A percentile compares a stretch with the other conserved stretches of the same genome.
Conservation (phyloP, 2,113 vertebrate species). For the Ochotona princeps region DNA sequence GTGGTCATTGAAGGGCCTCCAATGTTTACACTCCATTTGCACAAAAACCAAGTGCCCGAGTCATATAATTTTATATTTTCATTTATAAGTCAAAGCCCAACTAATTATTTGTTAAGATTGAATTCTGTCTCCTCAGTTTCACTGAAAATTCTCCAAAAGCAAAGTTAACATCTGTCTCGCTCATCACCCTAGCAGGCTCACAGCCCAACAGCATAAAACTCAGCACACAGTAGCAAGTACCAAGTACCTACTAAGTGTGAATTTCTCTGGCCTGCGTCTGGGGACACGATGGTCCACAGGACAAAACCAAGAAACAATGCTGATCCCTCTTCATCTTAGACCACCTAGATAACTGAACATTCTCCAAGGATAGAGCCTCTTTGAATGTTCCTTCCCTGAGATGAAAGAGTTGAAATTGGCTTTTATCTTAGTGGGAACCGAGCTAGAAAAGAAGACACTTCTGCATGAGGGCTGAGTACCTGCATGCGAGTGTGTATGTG, state of each 20-base stretch:
- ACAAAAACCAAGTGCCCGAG: background rate
- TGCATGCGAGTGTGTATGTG: background rate
- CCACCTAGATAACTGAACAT: background rate
- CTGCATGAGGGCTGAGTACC: background rate
- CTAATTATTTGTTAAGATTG: background rate
- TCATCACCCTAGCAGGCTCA: background rate
- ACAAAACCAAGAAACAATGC: background rate
- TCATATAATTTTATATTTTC: background rate
- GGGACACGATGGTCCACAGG: background rate
- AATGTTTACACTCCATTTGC: background rate
- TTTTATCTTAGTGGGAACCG: constrained; percentile 19
- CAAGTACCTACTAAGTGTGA: background rate
- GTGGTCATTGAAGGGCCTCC: background rate
- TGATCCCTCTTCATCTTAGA: background rate
- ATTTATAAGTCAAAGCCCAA: background rate
- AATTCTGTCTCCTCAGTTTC: background rate
- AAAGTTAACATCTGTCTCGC: background rate
- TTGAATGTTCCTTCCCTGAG: background rate
- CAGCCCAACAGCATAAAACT: background rate
- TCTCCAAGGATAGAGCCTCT: background rate
- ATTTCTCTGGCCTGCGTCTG: background rate
- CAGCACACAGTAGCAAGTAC: background rate
- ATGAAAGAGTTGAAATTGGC: background rate
- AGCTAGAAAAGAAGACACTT: background rate
- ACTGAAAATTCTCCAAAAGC: background rate